These are phyloP conservation scores for Spisula subtruncata DNA, from an alignment of 2,888 invertebrate genomes.

Conservation along the genomic window DNA sequence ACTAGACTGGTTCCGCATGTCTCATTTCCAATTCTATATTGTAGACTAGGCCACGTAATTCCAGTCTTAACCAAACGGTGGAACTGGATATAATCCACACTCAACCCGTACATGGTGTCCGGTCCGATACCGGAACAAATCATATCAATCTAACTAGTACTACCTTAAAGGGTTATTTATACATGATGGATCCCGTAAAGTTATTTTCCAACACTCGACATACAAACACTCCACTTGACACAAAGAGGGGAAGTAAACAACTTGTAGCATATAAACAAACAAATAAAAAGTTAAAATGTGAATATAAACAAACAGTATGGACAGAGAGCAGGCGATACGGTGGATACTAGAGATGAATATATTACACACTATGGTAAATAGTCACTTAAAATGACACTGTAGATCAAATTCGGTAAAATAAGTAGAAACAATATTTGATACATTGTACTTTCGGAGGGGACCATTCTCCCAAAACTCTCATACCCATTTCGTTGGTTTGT, in stretches of 20 bases:
- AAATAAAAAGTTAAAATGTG: background rate
- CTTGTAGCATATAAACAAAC: slow-evolving; percentile 27
- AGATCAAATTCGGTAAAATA: no score
- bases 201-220: background rate
- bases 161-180: background rate
- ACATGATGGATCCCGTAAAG: background rate
- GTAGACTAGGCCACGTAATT: no score
- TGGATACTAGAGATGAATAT: no score
- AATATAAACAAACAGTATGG: background rate
- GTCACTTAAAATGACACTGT: background rate
- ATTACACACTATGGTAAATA: no score
- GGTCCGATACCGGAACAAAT: background rate
- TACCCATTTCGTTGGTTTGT: no score
- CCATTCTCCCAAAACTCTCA: no score
- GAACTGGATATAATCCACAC: background rate
- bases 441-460: no score
- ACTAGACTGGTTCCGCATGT: no score
- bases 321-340: background rate
- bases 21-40: background rate
- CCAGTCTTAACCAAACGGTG: background rate
- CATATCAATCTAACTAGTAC: no score
- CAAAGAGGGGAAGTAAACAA: slow-evolving; percentile 23
- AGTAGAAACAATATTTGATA: no score
- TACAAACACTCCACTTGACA: background rate
- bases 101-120: background rate